Evolutionary conservation across 2,888 invertebrate species (phyloP).

Genomic region (Branchellion lobata): DNA sequence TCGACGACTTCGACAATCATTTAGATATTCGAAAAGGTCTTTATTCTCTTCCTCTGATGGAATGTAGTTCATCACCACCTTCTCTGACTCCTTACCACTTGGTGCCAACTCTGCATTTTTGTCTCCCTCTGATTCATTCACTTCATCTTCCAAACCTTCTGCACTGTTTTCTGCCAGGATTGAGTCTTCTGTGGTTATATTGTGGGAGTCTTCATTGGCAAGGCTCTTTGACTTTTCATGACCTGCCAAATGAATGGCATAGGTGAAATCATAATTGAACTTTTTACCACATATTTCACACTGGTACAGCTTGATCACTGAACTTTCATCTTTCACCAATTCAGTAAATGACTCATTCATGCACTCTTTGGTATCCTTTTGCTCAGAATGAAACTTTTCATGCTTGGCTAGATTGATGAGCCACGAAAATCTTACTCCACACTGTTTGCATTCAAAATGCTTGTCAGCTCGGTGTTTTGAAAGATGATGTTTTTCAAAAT

Average conservation of each 20-base stretch:
- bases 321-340: background rate
- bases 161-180: background rate
- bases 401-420: slow-evolving; percentile 48
- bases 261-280: slow-evolving; percentile 51
- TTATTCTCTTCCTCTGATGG: slow-evolving; percentile 30
- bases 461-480: slow-evolving; percentile 47
- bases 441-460: slow-evolving; percentile 44
- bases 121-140: background rate
- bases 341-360: background rate
- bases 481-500: slow-evolving; percentile 50
- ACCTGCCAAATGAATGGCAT: slow-evolving; percentile 47
- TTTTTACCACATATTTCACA: slow-evolving; percentile 48
- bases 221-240: slow-evolving; percentile 38
- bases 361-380: background rate
- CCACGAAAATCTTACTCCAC: slow-evolving; percentile 50
- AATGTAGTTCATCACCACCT: slow-evolving; percentile 11
- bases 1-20: slow-evolving; percentile 5
- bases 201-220: background rate
- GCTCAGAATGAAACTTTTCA: slow-evolving; percentile 34
- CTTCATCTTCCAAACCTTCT: background rate
- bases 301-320: slow-evolving; percentile 40
- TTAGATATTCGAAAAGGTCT: slow-evolving; percentile 32
- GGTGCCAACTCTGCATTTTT: background rate
- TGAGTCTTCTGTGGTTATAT: background rate
- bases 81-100: background rate